phyloP scores from a whole-genome alignment of 2,888 invertebrate species.

The Scotopteryx bipunctaria region DNA sequence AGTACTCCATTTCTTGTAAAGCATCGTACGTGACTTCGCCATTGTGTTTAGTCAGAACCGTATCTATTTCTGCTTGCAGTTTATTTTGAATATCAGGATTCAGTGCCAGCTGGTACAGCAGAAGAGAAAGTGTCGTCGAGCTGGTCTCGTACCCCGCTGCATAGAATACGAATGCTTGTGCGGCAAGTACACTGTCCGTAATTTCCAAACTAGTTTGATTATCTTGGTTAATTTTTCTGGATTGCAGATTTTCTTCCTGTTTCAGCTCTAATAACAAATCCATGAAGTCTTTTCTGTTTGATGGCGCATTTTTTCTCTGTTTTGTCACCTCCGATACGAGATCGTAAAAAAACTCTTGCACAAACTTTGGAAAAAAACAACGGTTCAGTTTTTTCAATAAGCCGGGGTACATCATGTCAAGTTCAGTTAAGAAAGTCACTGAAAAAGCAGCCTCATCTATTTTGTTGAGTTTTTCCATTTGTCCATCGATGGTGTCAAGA shows the following conservation, averaged over 20 bases:
- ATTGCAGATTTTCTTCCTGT: conserved; percentile 37
- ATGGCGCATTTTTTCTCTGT: conserved; percentile 49
- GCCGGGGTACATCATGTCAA: conserved; percentile 55
- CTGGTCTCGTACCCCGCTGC: conserved; percentile 73
- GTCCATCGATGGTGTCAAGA: conserved; percentile 42
- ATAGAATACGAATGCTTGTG: conserved; percentile 70
- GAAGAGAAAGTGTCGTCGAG: conserved; percentile 60
- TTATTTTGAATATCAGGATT: conserved; percentile 64
- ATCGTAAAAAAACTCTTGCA: conserved; percentile 44
- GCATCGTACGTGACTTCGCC: conserved; percentile 10
- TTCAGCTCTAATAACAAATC: conserved; percentile 8
- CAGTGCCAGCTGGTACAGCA: conserved; percentile 58
- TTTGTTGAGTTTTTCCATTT: conserved; percentile 27
- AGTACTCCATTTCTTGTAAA: conserved; percentile 11
- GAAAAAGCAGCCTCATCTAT: conserved; percentile 36
- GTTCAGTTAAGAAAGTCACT: conserved; percentile 34
- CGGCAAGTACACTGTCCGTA: conserved; percentile 54
- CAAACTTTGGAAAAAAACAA: conserved; percentile 42
- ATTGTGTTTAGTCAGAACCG: background rate
- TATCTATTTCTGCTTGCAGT: conserved; percentile 49
- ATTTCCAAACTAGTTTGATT: conserved; percentile 41
- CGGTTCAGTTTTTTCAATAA: conserved; percentile 46
- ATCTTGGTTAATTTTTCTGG: conserved; percentile 32
- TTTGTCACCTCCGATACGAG: conserved; percentile 43
- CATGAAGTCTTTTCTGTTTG: conserved; percentile 15